Evolutionary conservation across 2,888 invertebrate species (phyloP), one percentile per base, ranked within the genome.

Genomic region (Leucophora obtusa): DNA sequence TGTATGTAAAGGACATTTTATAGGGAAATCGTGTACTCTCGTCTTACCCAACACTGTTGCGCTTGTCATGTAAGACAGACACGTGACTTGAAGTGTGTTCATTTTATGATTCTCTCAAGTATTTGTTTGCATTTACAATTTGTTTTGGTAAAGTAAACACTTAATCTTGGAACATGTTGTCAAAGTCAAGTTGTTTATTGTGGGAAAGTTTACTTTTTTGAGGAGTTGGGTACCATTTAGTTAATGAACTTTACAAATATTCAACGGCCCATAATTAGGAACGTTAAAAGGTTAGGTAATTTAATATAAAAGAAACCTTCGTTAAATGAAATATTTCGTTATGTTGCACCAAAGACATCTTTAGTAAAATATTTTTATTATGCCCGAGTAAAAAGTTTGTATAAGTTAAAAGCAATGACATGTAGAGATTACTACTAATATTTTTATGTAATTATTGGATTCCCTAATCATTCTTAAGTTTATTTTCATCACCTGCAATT

Each of bases 121-220:
- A 74, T 79, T 82, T 82, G 75, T 77, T 81, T 81, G 70, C 58
- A 28, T 77, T 81, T 74, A 62, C 77, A 70, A 81, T 81, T 77
- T 81, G 81, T 81, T 81, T 73, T 70, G 81, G 70, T 81, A 69
- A 70, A 62, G 66, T 66, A 70, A 74, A 81, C 72, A 73, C 60
- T 66, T 58, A 77, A 68, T 51, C 68, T 60, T 62, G 58, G 58
- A 53, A 72, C 68, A 69, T 47, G 62, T 59, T 53, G 21, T 47
- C 17, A 65, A 70, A 76, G 72, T 80, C 72, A 80, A 76, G 59
- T 68, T 66, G 47, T 59, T 63, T 76, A 33, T 53, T 28, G 28
- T 28, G 28, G 28, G 28, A 28, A 28, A 28, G 28, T 28, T 6
- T 28, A 6, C 7, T 28, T 28, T 28, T 21, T 28, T 28, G 7